phyloP scores from a whole-genome alignment of 2,888 invertebrate species.

The Himalopsyche tibetana region DNA sequence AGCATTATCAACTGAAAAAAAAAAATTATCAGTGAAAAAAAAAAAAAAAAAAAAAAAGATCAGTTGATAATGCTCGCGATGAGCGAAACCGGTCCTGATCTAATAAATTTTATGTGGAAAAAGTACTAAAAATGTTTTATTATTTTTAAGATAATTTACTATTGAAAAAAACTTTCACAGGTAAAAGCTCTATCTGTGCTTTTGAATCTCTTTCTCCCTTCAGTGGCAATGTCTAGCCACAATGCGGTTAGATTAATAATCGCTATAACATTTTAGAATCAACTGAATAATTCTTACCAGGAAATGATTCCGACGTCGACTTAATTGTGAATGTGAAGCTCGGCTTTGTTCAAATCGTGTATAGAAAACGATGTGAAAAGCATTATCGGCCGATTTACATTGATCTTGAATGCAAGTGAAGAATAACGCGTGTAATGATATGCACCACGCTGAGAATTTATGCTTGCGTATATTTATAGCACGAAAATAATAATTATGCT shows the following conservation, averaged over 20 bases:
- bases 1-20: no score
- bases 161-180: no score
- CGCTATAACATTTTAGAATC: slow-evolving; percentile 50
- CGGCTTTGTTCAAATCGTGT: slow-evolving; percentile 3
- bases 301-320: slow-evolving; percentile 15
- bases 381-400: slow-evolving; percentile 16
- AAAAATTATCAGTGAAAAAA: no score
- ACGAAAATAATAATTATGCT: not conserved
- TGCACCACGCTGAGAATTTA: slow-evolving; percentile 22
- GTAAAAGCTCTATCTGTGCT: not conserved
- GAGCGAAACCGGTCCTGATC: no score
- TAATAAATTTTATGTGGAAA: no score
- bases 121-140: no score
- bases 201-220: slow-evolving; percentile 8
- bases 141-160: no score
- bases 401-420: slow-evolving; percentile 10
- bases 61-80: no score
- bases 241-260: slow-evolving; percentile 61
- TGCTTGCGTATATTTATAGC: not conserved
- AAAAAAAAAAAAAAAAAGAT: no score
- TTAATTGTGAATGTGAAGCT: not conserved
- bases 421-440: slow-evolving; percentile 27
- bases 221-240: slow-evolving; percentile 46
- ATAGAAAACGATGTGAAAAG: slow-evolving; percentile 31
- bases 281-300: slow-evolving; percentile 48